Conservation (phyloP, 2,113 vertebrate genomes). For the Pholis gunnellus region DNA sequence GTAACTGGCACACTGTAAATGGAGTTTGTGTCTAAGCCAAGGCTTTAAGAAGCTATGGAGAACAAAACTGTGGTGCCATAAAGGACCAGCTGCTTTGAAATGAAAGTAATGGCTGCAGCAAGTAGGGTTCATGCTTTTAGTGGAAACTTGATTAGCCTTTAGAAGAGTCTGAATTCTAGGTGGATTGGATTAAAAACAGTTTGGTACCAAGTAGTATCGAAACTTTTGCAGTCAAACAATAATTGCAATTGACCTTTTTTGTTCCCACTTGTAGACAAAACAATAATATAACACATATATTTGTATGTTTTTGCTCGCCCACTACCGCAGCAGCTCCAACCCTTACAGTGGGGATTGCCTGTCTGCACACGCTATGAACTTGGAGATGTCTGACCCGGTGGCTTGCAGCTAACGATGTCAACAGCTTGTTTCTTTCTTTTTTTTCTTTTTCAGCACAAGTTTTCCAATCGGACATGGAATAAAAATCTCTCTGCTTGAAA, state of each 20-base stretch:
- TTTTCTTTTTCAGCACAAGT: not conserved
- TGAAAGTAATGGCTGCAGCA: constrained; percentile 14
- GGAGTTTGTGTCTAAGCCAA: constrained; percentile 23
- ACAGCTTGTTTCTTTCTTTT: not conserved
- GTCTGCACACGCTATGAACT: too few species aligned
- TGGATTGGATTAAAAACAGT: constrained; percentile 5
- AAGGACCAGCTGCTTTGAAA: constrained; percentile 9
- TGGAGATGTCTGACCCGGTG: too few species aligned
- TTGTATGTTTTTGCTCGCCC: too few species aligned
- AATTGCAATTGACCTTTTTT: too few species aligned
- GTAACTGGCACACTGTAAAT: not conserved
- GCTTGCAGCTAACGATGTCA: too few species aligned
- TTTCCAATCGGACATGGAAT: not conserved
- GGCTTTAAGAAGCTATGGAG: not conserved
- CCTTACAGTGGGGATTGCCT: too few species aligned
- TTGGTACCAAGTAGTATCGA: too few species aligned
- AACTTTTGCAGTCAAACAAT: too few species aligned
- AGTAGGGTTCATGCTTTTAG: not conserved
- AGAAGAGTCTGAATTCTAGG: not conserved
- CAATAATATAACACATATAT: too few species aligned
- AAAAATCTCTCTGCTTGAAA: not conserved
- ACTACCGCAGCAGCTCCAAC: too few species aligned
- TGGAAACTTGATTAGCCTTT: not conserved
- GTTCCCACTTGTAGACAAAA: too few species aligned
- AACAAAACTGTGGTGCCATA: not conserved